phyloP scores from a whole-genome alignment of 2,797 vertebrate species.

The Pseudomugil tenellus region DNA sequence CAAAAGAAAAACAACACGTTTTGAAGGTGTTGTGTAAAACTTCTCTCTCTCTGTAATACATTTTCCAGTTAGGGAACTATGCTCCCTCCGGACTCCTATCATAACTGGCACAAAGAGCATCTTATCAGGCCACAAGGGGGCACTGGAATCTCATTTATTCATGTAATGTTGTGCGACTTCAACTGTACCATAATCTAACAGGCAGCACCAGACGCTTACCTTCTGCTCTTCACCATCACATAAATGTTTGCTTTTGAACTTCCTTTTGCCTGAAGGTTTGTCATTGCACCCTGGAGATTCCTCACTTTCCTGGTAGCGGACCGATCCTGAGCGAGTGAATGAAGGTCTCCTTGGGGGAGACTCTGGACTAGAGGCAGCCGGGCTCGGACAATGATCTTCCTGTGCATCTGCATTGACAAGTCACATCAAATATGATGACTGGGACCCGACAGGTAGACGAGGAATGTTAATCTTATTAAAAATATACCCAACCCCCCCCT shows the following conservation, averaged over 20 bases:
- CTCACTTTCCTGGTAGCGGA: conserved; percentile 81
- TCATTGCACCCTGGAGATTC: conserved; percentile 82
- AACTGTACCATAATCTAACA: conserved; percentile 9
- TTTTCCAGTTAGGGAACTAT: conserved; percentile 33
- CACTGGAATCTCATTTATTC: conserved; percentile 69
- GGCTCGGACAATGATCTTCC: conserved; percentile 64
- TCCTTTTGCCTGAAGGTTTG: conserved; percentile 97
- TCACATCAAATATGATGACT: neutral
- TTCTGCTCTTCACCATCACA: conserved; percentile 82
- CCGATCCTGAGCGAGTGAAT: conserved; percentile 80
- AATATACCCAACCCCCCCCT: neutral
- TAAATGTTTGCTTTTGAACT: conserved; percentile 98
- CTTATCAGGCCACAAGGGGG: conserved; percentile 78
- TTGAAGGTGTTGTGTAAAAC: conserved; percentile 32
- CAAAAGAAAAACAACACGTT: too few species aligned
- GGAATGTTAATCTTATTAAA: neutral
- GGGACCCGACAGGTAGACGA: conserved; percentile 1
- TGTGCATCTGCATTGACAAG: conserved; percentile 67
- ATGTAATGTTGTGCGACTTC: neutral
- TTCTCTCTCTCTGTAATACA: conserved; percentile 30
- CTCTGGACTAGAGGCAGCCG: conserved; percentile 67
- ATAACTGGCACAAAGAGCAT: conserved; percentile 28
- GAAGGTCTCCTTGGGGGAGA: conserved; percentile 67
- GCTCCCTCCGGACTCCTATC: conserved; percentile 42
- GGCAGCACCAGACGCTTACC: conserved; percentile 71